These are phyloP conservation scores for Ophthalmolycus amberensis DNA, from an alignment of 2,113 vertebrate genomes.

Conservation along the genomic window DNA sequence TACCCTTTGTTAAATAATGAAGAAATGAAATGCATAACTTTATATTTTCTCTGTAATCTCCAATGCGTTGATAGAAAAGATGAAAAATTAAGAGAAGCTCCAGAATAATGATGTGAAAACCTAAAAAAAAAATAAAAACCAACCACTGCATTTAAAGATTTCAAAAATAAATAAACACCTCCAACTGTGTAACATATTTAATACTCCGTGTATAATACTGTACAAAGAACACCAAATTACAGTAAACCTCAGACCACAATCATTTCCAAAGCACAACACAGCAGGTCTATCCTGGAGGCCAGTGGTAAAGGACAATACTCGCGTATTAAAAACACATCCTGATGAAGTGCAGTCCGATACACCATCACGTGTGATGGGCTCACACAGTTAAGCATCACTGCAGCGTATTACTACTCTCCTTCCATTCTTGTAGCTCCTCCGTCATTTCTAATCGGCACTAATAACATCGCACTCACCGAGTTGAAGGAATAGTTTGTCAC, in stretches of 20 bases:
- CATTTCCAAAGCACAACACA: background rate
- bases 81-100: too few species aligned
- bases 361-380: background rate
- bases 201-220: slow-evolving; percentile 29
- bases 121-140: background rate
- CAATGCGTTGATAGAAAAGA: too few species aligned
- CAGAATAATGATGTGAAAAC: too few species aligned
- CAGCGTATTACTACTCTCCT: background rate
- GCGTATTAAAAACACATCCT: background rate
- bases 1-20: too few species aligned
- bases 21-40: too few species aligned
- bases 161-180: background rate
- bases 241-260: background rate
- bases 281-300: background rate
- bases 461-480: too few species aligned
- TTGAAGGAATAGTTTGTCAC: background rate
- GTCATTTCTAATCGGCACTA: background rate
- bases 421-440: background rate
- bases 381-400: background rate
- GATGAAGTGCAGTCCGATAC: background rate
- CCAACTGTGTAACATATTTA: slow-evolving; percentile 31
- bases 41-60: too few species aligned
- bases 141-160: background rate
- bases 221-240: background rate
- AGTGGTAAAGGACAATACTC: background rate